These are phyloP conservation scores for Masnerella sp. DNA, from an alignment of 2,888 invertebrate genomes.

Conservation along the genomic window DNA sequence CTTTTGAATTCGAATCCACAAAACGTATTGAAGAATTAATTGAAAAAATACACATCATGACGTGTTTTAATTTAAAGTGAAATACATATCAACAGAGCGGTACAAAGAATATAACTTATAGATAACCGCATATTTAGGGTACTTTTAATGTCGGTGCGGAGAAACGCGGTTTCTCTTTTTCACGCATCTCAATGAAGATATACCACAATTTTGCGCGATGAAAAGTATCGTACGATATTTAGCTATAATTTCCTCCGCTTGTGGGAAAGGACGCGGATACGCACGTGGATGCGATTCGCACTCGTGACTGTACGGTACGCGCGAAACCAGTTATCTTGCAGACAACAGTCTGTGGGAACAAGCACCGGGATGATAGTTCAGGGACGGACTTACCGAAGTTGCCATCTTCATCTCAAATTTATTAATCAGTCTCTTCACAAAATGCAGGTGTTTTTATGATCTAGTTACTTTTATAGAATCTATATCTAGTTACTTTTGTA, in stretches of 20 bases:
- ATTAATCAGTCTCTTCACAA: background rate
- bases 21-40: no score
- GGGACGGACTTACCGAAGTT: conserved; percentile 47
- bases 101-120: no score
- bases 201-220: conserved; percentile 45
- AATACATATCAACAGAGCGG: no score
- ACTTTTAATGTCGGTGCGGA: conserved; percentile 8
- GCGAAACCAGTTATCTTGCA: conserved; percentile 65
- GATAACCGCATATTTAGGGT: no score
- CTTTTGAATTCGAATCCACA: no score
- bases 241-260: conserved; percentile 57
- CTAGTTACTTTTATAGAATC: background rate
- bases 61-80: no score
- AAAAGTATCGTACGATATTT: conserved; percentile 56
- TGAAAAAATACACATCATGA: no score
- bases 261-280: conserved; percentile 58
- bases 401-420: conserved; percentile 6
- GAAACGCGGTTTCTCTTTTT: no score
- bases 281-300: conserved; percentile 58
- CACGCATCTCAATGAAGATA: conserved; percentile 47
- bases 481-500: background rate
- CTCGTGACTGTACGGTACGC: conserved; percentile 62
- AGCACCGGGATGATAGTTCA: conserved; percentile 55
- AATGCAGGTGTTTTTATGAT: background rate
- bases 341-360: conserved; percentile 61